Base-by-base conservation (phyloP, 2,888 invertebrate species). In the Athalia rosae region DNA sequence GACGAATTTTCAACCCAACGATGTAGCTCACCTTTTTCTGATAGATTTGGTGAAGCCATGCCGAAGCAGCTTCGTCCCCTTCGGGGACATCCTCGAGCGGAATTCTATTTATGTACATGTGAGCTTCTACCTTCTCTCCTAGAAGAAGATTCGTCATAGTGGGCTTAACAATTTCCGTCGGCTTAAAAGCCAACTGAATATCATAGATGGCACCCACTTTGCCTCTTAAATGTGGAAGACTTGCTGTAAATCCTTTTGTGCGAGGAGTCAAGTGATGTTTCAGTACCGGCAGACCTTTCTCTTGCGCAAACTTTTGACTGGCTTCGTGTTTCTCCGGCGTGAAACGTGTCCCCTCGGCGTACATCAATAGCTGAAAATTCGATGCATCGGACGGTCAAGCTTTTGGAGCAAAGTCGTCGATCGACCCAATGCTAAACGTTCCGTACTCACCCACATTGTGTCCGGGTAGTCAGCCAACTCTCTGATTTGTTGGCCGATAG, bases 281-380 rank as follows among this genome's bases (percentile, higher is more conserved):
- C 47, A 98, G 91, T 81, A 94, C 91, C 0, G 97, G 95, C 84
- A 98, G 92, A 82, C 96, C 96, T 86, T 96, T 96, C 84, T 97
- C 95, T 85, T 92, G 92, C 0, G 98, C 97, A 88, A 98, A 97
- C 86, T 96, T 95, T 84, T 96, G 91, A 78, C 98, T 97, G 0
- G 95, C 95, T 90, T 95, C 94, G 86, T 97, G 96, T 88, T 99
- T 99, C 82, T 93, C 94, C 66, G 93, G 91, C 0, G 98, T 98
- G 86, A 97, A 98, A 76, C 98, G 92, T 0, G 98, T 99, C 9
- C 98, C 98, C 91, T 99, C 98, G 0, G 98, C 96, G 86, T 97
- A 98, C 80, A 98, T 90, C 74, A 98, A 90, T 79, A 98, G 91
- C 97, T 97, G 85, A 58, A 77, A 61, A 64, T 6, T 77, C 47